Base-by-base conservation (phyloP, 2,888 invertebrate species). In the Chromoteleia sp. region DNA sequence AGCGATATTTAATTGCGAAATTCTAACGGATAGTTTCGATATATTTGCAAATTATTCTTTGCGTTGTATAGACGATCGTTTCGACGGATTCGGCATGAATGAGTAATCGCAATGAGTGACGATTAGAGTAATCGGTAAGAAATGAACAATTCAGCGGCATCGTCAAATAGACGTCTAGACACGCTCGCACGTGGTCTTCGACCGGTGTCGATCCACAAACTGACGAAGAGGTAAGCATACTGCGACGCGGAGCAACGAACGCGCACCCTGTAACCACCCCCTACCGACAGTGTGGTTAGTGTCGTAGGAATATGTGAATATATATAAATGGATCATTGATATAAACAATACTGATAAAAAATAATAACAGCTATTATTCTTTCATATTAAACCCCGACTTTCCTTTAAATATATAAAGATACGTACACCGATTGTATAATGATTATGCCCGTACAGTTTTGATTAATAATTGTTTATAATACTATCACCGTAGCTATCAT, bases 161-260 rank as follows among this genome's bases (percentile, higher is more conserved):
- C 50, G 70, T 68, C 58, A n/a, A 29, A 48, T 29, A 10, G 10
- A 48, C 61, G 68, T 48, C 39, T 25, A 21, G 68, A 58, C 70
- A 50, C 81, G 77, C 74, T 74, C 78, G 75, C 78, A 79, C 82
- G 82, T 82, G 82, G 82, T 82, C 71, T 78, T 79, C 82, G 82
- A 82, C 82, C 78, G 82, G 82, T 67, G 82, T 82, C 82, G 82
- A 82, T 78, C 82, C 82, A 82, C 82, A 75, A 79, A 82, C 82
- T 82, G 78, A 78, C 82, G 82, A 67, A 78, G 78, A 75, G 74
- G 67, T 67, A 59, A 78, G 78, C 75, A 74, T 59, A 82, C 78
- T 78, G 78, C 75, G 78, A 78, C 74, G 78, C 78, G 78, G 75
- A 70, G 82, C 82, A 78, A 82, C 78, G 81, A 71, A 75, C 82